Conservation (phyloP, 2,797 vertebrate species). For the Morus bassanus region DNA sequence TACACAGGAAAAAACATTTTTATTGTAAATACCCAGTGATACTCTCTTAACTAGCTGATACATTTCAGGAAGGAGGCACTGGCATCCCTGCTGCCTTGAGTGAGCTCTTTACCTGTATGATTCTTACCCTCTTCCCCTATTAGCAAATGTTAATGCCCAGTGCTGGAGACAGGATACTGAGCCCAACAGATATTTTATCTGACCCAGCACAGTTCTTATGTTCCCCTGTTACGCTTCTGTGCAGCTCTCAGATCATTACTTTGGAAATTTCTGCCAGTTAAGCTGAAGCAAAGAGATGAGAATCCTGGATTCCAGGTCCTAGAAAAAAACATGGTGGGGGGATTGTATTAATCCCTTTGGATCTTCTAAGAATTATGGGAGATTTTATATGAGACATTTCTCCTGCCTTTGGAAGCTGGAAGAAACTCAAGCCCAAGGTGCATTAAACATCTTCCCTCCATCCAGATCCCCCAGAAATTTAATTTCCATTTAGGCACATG, state of each 20-base stretch:
- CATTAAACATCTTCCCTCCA: not conserved
- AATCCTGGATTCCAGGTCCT: not conserved
- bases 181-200: not conserved
- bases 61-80: not conserved
- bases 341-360: not conserved
- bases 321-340: not conserved
- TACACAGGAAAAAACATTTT: not conserved
- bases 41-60: not conserved
- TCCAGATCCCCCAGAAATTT: not conserved
- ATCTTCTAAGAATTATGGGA: not conserved
- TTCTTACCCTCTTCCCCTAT: not conserved
- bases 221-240: not conserved
- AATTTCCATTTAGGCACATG: not conserved
- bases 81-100: not conserved
- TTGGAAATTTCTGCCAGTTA: not conserved
- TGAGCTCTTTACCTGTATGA: not conserved
- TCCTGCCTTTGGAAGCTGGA: not conserved
- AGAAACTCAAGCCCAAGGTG: not conserved
- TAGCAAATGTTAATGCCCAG: not conserved
- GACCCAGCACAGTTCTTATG: not conserved
- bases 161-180: not conserved
- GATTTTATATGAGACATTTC: not conserved
- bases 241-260: not conserved
- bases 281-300: not conserved
- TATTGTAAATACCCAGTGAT: fast-evolving